Evolutionary conservation across 2,888 invertebrate genomes (phyloP), one percentile per base, ranked within the genome.

Genomic region (Netelia melanura): DNA sequence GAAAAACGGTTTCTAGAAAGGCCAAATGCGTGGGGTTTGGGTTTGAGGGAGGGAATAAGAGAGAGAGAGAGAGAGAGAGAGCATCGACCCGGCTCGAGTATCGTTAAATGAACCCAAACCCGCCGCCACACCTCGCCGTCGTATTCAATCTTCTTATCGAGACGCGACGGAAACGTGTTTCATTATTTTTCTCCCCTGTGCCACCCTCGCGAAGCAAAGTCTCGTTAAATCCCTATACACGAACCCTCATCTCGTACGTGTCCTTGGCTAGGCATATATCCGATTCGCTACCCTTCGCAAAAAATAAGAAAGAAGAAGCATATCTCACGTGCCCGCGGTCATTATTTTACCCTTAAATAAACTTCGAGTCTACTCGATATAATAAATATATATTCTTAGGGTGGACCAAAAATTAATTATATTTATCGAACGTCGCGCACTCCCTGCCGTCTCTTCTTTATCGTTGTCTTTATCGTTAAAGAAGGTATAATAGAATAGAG

Each of bases 101-200:
- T 38, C 38, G 38, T 38, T 38, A 70, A 38, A 56, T 11, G 23
- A 61, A 25, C 21, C 61, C 14, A n/a, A 62, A 14, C 56, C 71
- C 30, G 17, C 70, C 21, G n/a, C 54, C 38, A 21, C 23, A 43
- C 14, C 56, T n/a, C 17, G 21, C 14, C 10, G 9, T 56, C 56
- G 38, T 38, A 38, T 43, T 72, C 58, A 21, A 58, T 58, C 23
- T 72, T 44, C 56, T 43, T 23, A 58, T 58, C 72, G 23, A 43
- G 38, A 21, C 11, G 10, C 1, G n/a, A 21, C 21, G n/a, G 17
- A 10, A 70, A 70, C 5, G 23, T 72, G 56, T 25, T 72, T 44
- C 72, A 23, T 61, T 61, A 58, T 72, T 72, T 44, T 14, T 21
- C 43, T 72, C 44, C 11, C 54, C 43, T 9, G 23, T 58, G 3